These are phyloP conservation scores for Stercorarius parasiticus DNA, from an alignment of 2,113 vertebrate species.

Conservation along the genomic window DNA sequence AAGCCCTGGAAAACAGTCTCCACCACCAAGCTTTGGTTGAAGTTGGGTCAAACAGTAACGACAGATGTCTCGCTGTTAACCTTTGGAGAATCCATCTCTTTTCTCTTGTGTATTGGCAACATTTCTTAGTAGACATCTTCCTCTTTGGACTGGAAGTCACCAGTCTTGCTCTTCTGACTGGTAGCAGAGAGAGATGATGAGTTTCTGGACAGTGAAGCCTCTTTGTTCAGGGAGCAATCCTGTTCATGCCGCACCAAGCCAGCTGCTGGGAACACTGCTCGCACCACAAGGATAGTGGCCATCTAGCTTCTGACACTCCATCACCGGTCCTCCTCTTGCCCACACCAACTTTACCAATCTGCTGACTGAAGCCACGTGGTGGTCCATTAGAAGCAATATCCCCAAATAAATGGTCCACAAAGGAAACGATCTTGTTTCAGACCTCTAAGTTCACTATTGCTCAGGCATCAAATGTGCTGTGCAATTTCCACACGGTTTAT, in stretches of 20 bases:
- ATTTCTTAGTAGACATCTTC: not conserved
- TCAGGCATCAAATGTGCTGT: not conserved
- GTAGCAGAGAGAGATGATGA: not conserved
- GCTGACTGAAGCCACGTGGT: not conserved
- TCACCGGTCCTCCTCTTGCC: not conserved
- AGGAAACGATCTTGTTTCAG: not conserved
- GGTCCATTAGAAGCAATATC: not conserved
- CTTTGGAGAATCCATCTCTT: not conserved
- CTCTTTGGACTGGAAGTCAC: not conserved
- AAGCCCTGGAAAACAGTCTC: not conserved
- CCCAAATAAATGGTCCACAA: not conserved
- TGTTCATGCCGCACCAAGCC: not conserved
- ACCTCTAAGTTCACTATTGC: not conserved
- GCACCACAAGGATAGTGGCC: accelerated
- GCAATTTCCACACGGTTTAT: not conserved
- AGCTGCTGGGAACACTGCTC: not conserved
- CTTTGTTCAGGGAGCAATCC: not conserved
- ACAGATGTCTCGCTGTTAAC: not conserved
- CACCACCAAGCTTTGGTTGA: not conserved
- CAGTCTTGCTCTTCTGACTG: not conserved
- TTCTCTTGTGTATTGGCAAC: not conserved
- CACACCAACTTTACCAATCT: not conserved
- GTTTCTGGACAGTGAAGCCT: not conserved
- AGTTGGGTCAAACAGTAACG: not conserved
- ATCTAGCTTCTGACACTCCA: not conserved